phyloP scores from a whole-genome alignment of 2,113 vertebrate genomes.

The Rafetus swinhoei region DNA sequence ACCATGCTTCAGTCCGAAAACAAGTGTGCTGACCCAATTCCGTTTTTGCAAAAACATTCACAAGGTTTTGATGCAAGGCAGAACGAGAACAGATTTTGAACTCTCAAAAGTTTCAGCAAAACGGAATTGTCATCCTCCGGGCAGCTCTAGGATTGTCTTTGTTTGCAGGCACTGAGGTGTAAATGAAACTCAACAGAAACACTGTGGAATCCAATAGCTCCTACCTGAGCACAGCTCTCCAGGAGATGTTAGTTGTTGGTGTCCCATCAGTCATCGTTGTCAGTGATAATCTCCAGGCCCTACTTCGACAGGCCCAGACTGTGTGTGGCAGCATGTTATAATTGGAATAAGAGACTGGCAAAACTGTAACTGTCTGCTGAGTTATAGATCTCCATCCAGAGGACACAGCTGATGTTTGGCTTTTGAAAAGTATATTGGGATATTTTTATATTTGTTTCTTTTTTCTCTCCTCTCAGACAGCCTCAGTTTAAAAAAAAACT shows the following conservation, averaged over 20 bases:
- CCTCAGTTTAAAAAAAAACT: neutral
- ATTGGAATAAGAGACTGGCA: rapidly evolving
- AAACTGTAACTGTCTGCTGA: neutral
- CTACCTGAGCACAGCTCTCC: neutral
- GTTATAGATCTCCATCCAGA: neutral
- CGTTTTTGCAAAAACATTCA: neutral
- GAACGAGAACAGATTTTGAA: neutral
- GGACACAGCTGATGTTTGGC: neutral
- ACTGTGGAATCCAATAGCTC: neutral
- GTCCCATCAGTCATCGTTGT: neutral
- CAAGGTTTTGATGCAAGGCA: neutral
- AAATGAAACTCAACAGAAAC: neutral
- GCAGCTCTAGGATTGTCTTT: neutral
- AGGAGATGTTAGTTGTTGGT: neutral
- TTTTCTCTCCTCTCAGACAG: neutral
- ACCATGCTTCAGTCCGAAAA: neutral
- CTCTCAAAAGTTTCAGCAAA: neutral
- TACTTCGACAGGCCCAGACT: rapidly evolving
- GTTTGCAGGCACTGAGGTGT: neutral
- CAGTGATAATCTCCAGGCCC: neutral
- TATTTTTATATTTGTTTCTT: neutral
- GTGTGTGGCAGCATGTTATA: neutral
- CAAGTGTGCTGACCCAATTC: neutral
- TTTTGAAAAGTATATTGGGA: neutral
- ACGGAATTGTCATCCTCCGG: neutral